Evolutionary conservation across 2,113 vertebrate species (phyloP), one percentile per base, ranked within the genome.

Genomic region (Thermophis baileyi): DNA sequence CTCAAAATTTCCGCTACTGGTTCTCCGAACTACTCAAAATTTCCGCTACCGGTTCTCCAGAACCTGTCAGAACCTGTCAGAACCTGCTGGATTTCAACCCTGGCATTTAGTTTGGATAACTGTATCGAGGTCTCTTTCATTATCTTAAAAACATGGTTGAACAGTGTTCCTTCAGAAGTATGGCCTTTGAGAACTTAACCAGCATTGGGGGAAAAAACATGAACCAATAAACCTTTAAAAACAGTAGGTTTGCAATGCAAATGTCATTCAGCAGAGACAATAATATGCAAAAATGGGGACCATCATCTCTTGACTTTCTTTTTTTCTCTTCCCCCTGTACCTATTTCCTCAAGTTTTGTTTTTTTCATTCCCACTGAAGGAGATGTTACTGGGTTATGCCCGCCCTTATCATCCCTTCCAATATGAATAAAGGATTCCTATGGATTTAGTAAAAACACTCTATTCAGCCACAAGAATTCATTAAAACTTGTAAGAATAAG

Each of bases 21-120:
- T n/a, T n/a, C n/a, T n/a, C n/a, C n/a, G n/a, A n/a, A n/a, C n/a
- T n/a, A n/a, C n/a, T n/a, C n/a, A n/a, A n/a, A n/a, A n/a, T n/a
- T n/a, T n/a, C n/a, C n/a, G n/a, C n/a, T n/a, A n/a, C n/a, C n/a
- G n/a, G n/a, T n/a, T n/a, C n/a, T n/a, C n/a, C n/a, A n/a, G n/a
- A n/a, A n/a, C n/a, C n/a, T n/a, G n/a, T n/a, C n/a, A n/a, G n/a
- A n/a, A n/a, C n/a, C n/a, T n/a, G n/a, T n/a, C n/a, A n/a, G n/a
- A n/a, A n/a, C n/a, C n/a, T n/a, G n/a, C n/a, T n/a, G n/a, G n/a
- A n/a, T n/a, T n/a, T n/a, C n/a, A n/a, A n/a, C n/a, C n/a, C n/a
- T n/a, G 88, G 93, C 94, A 96, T 97, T 97, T 97, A 95, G 91
- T 95, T 96, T 94, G 96, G 95, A 97, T 97, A 97, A 96, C 93